Conservation (phyloP, 2,888 invertebrate species). For the Parapristionchus giblindavisi region DNA sequence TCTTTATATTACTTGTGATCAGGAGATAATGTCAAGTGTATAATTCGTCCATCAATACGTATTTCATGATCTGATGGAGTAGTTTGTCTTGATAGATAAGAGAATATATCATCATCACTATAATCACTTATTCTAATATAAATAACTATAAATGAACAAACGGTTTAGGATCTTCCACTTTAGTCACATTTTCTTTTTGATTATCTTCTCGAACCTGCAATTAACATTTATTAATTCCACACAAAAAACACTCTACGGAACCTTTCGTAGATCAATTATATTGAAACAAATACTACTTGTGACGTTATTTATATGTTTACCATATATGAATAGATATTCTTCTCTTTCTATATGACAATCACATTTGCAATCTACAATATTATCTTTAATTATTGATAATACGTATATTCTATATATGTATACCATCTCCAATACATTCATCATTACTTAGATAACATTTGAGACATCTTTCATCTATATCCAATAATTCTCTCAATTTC, state of each 20-base stretch:
- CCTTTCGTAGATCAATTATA: slow-evolving; percentile 20
- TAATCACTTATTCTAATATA: not conserved
- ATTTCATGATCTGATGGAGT: slow-evolving; percentile 26
- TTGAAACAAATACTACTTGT: slow-evolving; percentile 16
- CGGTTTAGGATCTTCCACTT: slow-evolving; percentile 17
- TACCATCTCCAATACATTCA: not conserved
- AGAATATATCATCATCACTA: slow-evolving; percentile 26
- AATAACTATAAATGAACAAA: not conserved
- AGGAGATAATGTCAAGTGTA: slow-evolving; percentile 13
- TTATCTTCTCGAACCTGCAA: slow-evolving; percentile 5
- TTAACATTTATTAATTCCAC: not conserved
- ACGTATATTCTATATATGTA: not conserved
- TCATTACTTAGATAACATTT: not conserved
- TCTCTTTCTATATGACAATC: slow-evolving; percentile 2
- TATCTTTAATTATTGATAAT: not conserved
- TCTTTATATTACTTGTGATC: slow-evolving; percentile 20
- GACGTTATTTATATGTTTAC: not conserved
- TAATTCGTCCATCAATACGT: slow-evolving; percentile 15
- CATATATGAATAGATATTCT: slow-evolving; percentile 22
- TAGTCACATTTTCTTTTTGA: not conserved
- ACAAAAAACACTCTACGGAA: not conserved
- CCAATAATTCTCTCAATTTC: slow-evolving; percentile 22
- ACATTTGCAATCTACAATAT: slow-evolving; percentile 3
- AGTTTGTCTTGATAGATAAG: slow-evolving; percentile 17
- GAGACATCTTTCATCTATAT: slow-evolving; percentile 14